Conservation (phyloP, 64 coral and sea anemone species). For the Montipora cactus region DNA sequence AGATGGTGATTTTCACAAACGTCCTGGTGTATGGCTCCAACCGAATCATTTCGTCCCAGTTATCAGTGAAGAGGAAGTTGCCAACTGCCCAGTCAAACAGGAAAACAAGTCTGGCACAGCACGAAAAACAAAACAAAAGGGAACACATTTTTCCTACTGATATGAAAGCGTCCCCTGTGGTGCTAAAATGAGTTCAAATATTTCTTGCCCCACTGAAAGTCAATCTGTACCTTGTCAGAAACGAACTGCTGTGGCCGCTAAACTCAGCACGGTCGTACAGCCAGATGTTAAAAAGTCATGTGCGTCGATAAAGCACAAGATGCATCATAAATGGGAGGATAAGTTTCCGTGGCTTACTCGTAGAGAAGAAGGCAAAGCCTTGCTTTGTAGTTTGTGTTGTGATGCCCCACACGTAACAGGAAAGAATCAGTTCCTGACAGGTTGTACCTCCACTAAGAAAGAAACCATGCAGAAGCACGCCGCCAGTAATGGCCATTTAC, state of each 20-base stretch:
- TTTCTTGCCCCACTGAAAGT: neutral
- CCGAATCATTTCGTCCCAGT: slow-evolving; percentile 51
- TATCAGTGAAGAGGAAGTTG: neutral
- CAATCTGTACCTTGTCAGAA: neutral
- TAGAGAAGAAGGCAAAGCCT: neutral
- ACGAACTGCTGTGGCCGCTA: neutral
- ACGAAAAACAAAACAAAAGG: too few relatives aligned
- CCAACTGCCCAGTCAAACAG: neutral
- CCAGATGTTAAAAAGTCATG: slow-evolving; percentile 10
- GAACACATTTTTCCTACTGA: too few relatives aligned
- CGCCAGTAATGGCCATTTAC: neutral
- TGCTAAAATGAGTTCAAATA: neutral
- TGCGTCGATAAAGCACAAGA: neutral
- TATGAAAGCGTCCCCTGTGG: neutral
- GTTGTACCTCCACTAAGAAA: neutral
- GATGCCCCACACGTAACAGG: slow-evolving; percentile 3
- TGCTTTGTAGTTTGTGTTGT: neutral
- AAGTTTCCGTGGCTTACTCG: slow-evolving; percentile 4
- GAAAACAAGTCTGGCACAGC: too few relatives aligned
- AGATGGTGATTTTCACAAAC: slow-evolving; percentile 68
- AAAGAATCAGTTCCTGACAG: slow-evolving; percentile 13
- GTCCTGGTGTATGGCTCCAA: slow-evolving; percentile 31
- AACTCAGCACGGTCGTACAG: neutral
- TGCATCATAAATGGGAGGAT: neutral
- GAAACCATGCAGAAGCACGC: slow-evolving; percentile 22